A percentile compares a stretch with the other conserved stretches of the same genome.
These are phyloP conservation scores for Alcedo quadribrachys DNA, from an alignment of 2,797 vertebrate genomes.

Conservation along the genomic window DNA sequence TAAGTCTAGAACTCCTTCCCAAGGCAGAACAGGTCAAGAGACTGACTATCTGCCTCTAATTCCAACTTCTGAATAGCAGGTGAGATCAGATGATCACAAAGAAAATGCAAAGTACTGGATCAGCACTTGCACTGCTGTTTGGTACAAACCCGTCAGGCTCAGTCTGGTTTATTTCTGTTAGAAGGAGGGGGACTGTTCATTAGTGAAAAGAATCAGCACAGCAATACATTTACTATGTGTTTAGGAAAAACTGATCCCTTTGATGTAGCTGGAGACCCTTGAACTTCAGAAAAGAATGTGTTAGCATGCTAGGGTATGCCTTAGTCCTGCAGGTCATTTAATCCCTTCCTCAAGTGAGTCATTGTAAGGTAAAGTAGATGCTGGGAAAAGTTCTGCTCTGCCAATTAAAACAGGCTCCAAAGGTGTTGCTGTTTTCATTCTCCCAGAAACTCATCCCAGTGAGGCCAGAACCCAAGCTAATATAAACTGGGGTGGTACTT, in stretches of 20 bases:
- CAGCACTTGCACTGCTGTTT: neutral
- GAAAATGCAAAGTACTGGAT: constrained; percentile 26
- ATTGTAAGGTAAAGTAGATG: constrained; percentile 62
- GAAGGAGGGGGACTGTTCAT: constrained; percentile 34
- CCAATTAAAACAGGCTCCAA: constrained; percentile 64
- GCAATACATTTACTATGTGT: constrained; percentile 29
- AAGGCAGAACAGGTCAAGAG: neutral
- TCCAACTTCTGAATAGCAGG: constrained; percentile 44
- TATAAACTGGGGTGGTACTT: neutral
- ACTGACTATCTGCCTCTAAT: constrained; percentile 3
- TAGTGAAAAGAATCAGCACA: constrained; percentile 55
- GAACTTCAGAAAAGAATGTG: constrained; percentile 63
- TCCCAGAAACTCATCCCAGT: constrained; percentile 43
- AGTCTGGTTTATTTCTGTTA: constrained; percentile 10
- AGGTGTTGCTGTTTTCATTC: constrained; percentile 58
- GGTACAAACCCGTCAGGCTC: constrained; percentile 4
- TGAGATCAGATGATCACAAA: constrained; percentile 32
- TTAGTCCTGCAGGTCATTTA: constrained; percentile 46
- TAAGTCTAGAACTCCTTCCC: constrained; percentile 10
- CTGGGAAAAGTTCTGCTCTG: constrained; percentile 39
- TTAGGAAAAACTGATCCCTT: constrained; percentile 36
- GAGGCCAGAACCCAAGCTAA: constrained; percentile 1
- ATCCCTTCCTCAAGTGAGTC: constrained; percentile 46
- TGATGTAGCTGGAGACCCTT: constrained; percentile 64
- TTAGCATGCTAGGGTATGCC: constrained; percentile 12